Percentiles rank a stretch among this genome's conserved stretches.
Evolutionary conservation across 2,797 vertebrate species (phyloP).

Genomic region (Steatocranus sp.): DNA sequence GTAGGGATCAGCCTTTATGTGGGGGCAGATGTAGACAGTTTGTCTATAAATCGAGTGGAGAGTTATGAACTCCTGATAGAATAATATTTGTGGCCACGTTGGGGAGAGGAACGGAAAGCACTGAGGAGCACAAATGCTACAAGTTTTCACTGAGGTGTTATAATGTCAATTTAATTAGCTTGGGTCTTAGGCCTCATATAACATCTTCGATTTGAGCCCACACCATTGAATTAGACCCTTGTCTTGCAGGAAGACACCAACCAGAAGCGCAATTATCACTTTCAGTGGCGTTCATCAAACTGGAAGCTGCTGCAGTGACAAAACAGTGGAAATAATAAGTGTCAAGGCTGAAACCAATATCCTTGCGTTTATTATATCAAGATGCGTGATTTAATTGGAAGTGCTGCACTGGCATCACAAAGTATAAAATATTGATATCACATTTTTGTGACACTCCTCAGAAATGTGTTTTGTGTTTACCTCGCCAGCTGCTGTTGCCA

Average conservation of each 20-base stretch:
- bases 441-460: conserved; percentile 37
- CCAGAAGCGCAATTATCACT: conserved; percentile 14
- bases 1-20: conserved; percentile 29
- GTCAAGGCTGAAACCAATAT: conserved; percentile 23
- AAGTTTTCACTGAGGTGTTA: background rate
- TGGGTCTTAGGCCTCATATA: background rate
- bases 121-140: background rate
- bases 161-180: conserved; percentile 14
- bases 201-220: background rate
- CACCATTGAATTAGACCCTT: background rate
- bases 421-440: conserved; percentile 46
- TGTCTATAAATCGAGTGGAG: conserved; percentile 42
- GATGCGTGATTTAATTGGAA: conserved; percentile 34
- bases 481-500: conserved; percentile 39
- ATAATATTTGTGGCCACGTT: conserved; percentile 6
- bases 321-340: conserved; percentile 34
- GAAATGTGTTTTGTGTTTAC: conserved; percentile 51
- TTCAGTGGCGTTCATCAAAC: conserved; percentile 4
- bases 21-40: conserved; percentile 33
- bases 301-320: background rate
- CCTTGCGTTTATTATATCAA: conserved; percentile 21
- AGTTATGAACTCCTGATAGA: conserved; percentile 40
- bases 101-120: background rate
- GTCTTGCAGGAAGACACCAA: background rate
- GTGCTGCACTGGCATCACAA: background rate